phyloP scores from a whole-genome alignment of 2,888 invertebrate genomes.

The Tolmerus cingulatus region DNA sequence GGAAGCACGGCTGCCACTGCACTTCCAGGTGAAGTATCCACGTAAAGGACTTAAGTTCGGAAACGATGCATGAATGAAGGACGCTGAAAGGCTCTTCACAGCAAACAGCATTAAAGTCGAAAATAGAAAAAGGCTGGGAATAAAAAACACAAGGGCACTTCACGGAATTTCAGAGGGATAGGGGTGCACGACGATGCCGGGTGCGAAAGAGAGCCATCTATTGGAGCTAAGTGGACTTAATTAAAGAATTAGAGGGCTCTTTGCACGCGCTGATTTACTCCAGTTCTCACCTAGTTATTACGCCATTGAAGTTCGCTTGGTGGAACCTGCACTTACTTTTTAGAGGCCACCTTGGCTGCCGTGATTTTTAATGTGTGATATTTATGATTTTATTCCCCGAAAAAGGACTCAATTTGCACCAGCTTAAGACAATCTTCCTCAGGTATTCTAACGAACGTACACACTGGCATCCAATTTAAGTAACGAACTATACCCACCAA shows the following conservation, averaged over 20 bases:
- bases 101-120: constrained; percentile 4
- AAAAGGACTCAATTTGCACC: neutral
- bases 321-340: neutral
- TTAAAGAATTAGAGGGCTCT: constrained; percentile 16
- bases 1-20: neutral
- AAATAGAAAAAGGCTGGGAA: neutral
- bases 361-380: neutral
- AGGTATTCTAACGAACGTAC: neutral
- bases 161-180: neutral
- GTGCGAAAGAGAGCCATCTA: neutral
- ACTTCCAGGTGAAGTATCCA: constrained; percentile 8
- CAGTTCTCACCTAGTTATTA: neutral
- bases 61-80: constrained; percentile 4
- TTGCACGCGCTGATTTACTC: constrained; percentile 19
- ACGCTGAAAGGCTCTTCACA: constrained; percentile 7
- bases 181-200: neutral
- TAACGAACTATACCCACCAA: neutral
- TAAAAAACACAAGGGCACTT: constrained; percentile 9
- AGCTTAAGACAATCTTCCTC: neutral
- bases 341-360: neutral
- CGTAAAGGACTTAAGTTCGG: constrained; percentile 17
- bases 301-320: neutral
- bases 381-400: neutral
- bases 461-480: neutral
- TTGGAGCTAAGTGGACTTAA: neutral